phyloP scores from a whole-genome alignment of 1,140 invertebrate genomes.

The Heliconius eleuchia region DNA sequence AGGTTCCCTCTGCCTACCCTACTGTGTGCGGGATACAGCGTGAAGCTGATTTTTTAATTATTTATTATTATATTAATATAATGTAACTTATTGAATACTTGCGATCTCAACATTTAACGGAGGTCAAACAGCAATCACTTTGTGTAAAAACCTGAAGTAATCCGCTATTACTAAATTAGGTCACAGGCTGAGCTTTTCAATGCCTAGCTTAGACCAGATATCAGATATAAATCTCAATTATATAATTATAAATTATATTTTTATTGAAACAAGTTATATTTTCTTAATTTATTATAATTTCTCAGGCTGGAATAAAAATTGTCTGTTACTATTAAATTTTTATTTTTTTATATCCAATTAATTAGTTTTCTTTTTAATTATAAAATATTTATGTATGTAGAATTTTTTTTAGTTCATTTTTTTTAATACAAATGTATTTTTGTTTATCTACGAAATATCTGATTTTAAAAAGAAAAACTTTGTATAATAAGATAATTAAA shows the following conservation, averaged over 20 bases:
- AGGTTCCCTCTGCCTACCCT: too few relatives aligned
- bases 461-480: background rate
- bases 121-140: conserved; percentile 20
- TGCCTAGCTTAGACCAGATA: background rate
- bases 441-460: background rate
- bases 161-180: conserved; percentile 25
- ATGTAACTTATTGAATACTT: background rate
- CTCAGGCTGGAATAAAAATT: too few relatives aligned
- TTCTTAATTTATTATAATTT: too few relatives aligned
- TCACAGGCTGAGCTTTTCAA: conserved; percentile 11
- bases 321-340: too few relatives aligned
- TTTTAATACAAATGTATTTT: background rate
- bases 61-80: background rate
- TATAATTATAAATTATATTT: too few relatives aligned
- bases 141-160: conserved; percentile 19
- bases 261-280: too few relatives aligned
- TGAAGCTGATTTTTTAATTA: too few relatives aligned
- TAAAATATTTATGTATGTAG: too few relatives aligned
- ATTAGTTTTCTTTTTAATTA: too few relatives aligned
- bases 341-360: too few relatives aligned
- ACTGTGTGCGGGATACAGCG: too few relatives aligned
- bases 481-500: background rate
- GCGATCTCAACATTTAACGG: background rate
- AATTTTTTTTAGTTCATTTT: background rate
- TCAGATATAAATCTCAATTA: background rate